Conservation (phyloP, 2,888 invertebrate species). For the Nomada fabriciana region DNA sequence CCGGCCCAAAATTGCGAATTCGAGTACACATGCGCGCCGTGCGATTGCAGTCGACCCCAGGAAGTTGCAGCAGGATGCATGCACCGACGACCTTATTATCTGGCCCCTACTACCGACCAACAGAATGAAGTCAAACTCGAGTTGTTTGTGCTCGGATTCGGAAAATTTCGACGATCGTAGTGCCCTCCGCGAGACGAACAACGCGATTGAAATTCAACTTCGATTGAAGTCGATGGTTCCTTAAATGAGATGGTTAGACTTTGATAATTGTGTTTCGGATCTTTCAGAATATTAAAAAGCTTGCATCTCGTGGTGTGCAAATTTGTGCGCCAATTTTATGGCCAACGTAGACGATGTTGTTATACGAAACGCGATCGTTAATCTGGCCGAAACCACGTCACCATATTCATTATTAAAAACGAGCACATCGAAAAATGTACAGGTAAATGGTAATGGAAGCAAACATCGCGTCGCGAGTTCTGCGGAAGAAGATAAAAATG, state of each 20-base stretch:
- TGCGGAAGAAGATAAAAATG: constrained; percentile 23
- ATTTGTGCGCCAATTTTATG: too few species aligned
- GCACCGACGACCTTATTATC: constrained; percentile 63
- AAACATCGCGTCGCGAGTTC: constrained; percentile 10
- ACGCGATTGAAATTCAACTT: too few species aligned
- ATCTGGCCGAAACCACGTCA: too few species aligned
- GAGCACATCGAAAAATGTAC: constrained; percentile 15
- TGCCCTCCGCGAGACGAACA: too few species aligned
- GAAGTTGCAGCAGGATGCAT: constrained; percentile 59
- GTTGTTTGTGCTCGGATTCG: constrained; percentile 32
- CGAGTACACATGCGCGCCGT: constrained; percentile 53
- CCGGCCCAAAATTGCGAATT: constrained; percentile 50
- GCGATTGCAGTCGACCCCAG: constrained; percentile 47
- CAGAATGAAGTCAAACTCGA: constrained; percentile 38
- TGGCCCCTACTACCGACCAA: constrained; percentile 13
- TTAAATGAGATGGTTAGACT: too few species aligned
- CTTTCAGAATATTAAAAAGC: too few species aligned
- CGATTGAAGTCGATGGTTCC: too few species aligned
- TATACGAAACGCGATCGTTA: too few species aligned
- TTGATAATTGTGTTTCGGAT: too few species aligned
- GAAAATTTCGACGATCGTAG: constrained; percentile 37
- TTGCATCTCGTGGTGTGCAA: too few species aligned
- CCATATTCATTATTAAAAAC: constrained; percentile 27
- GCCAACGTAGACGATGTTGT: too few species aligned
- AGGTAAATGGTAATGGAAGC: constrained; percentile 42